phyloP scores from a whole-genome alignment of 2,888 invertebrate genomes.

The Drosophila phalerata region DNA sequence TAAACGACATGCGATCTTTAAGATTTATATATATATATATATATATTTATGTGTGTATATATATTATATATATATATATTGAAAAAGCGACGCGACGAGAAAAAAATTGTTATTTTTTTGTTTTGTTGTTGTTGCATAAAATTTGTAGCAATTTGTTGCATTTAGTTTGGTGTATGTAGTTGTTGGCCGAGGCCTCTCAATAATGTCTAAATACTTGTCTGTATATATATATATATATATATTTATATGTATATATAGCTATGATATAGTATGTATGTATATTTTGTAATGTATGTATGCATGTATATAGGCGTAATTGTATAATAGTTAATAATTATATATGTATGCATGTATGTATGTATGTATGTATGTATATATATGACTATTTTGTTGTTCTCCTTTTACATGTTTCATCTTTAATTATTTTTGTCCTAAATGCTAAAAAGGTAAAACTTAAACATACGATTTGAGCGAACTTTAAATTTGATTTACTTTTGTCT shows the following conservation, averaged over 20 bases:
- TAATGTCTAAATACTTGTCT: conserved; percentile 49
- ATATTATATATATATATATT: conserved; percentile 37
- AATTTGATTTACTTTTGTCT: conserved; percentile 8
- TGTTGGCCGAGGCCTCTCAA: conserved; percentile 70
- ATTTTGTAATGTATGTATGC: conserved; percentile 31
- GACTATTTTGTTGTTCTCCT: conserved; percentile 41
- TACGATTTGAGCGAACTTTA: conserved; percentile 64
- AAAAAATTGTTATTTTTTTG: conserved; percentile 49
- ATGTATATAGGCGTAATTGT: conserved; percentile 39
- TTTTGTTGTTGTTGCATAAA: conserved; percentile 58
- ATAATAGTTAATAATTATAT: conserved; percentile 41
- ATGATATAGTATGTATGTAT: conserved; percentile 41
- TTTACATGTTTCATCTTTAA: not conserved
- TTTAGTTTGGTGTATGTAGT: conserved; percentile 79
- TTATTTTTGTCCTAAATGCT: conserved; percentile 36
- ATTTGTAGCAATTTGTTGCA: conserved; percentile 78
- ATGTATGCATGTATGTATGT: not conserved
- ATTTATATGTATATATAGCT: conserved; percentile 42
- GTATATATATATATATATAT: conserved; percentile 43
- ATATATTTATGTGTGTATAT: conserved; percentile 11
- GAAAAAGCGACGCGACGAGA: conserved; percentile 61
- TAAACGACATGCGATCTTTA: conserved; percentile 64
- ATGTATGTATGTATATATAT: conserved; percentile 14
- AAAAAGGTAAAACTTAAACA: conserved; percentile 70
- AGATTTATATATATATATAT: conserved; percentile 26